A percentile compares a stretch with the other conserved stretches of the same genome.
phyloP scores from a whole-genome alignment of 2,797 vertebrate genomes.

The Epinephelus coioides region DNA sequence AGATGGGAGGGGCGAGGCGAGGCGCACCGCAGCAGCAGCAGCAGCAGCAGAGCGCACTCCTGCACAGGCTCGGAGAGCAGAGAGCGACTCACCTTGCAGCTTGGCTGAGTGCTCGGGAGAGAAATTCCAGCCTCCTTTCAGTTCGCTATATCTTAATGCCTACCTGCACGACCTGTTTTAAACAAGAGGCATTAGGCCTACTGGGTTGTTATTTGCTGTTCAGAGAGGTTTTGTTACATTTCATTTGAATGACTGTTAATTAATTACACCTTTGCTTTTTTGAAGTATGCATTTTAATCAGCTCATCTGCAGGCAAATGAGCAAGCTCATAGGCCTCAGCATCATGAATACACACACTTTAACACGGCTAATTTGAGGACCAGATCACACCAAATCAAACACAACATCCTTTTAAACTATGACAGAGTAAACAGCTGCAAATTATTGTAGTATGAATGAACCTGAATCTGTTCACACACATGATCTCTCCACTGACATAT shows the following conservation, averaged over 20 bases:
- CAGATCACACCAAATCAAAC: slow-evolving; percentile 1
- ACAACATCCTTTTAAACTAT: neutral
- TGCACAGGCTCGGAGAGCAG: slow-evolving; percentile 35
- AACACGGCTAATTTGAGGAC: neutral
- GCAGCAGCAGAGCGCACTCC: slow-evolving; percentile 57
- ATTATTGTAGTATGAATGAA: too few species aligned
- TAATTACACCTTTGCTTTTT: neutral
- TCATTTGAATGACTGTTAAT: neutral
- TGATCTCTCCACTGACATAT: neutral
- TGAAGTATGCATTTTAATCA: neutral
- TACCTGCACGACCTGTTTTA: slow-evolving; percentile 69
- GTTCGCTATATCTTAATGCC: slow-evolving; percentile 29
- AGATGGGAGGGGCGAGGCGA: slow-evolving; percentile 73
- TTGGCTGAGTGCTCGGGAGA: slow-evolving; percentile 24
- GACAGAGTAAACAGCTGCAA: neutral
- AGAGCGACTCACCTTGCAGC: slow-evolving; percentile 67
- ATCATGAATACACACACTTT: neutral
- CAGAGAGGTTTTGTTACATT: neutral
- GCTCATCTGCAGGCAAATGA: neutral
- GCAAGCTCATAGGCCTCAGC: neutral
- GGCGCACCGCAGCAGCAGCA: slow-evolving; percentile 40
- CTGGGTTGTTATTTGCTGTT: too few species aligned
- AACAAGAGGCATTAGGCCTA: neutral
- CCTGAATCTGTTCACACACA: neutral
- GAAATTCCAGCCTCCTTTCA: slow-evolving; percentile 47